Conservation (phyloP, 37 sponge, comb jelly and placozoan species). For the Cliona cf. orientalis region DNA sequence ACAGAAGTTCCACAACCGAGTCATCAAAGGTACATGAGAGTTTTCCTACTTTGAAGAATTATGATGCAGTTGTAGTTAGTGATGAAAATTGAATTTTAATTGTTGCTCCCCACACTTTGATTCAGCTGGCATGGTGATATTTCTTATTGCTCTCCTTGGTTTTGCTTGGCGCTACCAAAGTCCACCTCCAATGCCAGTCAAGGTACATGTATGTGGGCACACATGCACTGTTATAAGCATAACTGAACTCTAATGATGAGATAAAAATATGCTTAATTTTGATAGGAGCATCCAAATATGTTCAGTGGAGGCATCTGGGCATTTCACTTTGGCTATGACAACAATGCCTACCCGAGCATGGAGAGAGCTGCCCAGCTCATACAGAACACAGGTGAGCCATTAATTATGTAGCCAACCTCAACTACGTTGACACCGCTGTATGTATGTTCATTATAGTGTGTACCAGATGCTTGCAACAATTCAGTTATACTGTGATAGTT, state of each 20-base stretch:
- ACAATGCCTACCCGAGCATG: conserved; percentile 54
- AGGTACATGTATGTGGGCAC: conserved; percentile 21
- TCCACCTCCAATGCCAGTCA: conserved; percentile 7
- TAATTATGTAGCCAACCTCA: no score
- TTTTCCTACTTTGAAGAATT: not conserved
- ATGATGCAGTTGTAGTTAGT: not conserved
- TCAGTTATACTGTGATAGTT: no score
- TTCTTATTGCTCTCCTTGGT: conserved; percentile 35
- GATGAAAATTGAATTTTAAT: not conserved
- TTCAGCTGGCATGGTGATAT: conserved; percentile 36
- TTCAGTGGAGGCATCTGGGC: conserved; percentile 76
- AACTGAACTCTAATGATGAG: not conserved
- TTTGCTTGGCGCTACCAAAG: conserved; percentile 28
- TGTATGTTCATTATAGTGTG: no score
- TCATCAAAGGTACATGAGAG: conserved; percentile 26
- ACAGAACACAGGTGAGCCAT: conserved; percentile 57
- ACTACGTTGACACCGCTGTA: no score
- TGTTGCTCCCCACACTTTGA: not conserved
- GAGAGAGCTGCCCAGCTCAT: conserved; percentile 63
- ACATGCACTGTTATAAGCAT: not conserved
- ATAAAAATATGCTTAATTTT: not conserved
- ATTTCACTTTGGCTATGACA: conserved; percentile 65
- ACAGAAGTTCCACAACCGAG: conserved; percentile 5
- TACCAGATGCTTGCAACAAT: no score
- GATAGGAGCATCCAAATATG: conserved; percentile 50